A percentile compares a stretch with the other conserved stretches of the same genome.
phyloP scores from a whole-genome alignment of 2,797 vertebrate species.

The Pseudocheirus occidentalis region DNA sequence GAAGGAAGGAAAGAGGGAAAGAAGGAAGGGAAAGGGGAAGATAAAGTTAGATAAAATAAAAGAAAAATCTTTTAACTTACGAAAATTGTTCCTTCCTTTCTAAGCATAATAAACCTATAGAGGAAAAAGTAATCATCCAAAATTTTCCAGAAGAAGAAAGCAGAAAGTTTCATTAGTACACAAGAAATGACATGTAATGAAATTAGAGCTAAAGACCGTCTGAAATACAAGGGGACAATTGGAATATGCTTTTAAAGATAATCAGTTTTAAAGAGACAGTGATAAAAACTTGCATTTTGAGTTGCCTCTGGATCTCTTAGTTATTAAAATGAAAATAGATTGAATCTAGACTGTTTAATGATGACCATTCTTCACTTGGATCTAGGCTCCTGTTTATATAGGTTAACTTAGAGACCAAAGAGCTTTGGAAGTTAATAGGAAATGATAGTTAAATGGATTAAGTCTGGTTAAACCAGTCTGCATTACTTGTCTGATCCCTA shows the following conservation, averaged over 20 bases:
- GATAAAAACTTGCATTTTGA: not conserved
- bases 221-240: not conserved
- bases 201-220: not conserved
- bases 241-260: not conserved
- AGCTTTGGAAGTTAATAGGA: not conserved
- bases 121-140: not conserved
- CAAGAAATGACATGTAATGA: not conserved
- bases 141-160: not conserved
- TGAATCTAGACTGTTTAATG: not conserved
- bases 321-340: not conserved
- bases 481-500: not conserved
- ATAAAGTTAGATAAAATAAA: not conserved
- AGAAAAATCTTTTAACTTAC: not conserved
- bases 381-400: not conserved
- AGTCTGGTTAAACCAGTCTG: not conserved
- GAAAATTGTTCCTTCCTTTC: not conserved
- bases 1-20: too few species aligned
- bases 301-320: not conserved
- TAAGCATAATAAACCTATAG: not conserved
- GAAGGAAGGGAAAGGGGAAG: not conserved
- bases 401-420: conserved; percentile 6
- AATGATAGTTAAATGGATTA: not conserved
- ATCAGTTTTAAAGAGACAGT: not conserved
- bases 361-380: not conserved
- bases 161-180: not conserved